Evolutionary conservation across 2,797 vertebrate species (phyloP).

Genomic region (Forpus xanthops): DNA sequence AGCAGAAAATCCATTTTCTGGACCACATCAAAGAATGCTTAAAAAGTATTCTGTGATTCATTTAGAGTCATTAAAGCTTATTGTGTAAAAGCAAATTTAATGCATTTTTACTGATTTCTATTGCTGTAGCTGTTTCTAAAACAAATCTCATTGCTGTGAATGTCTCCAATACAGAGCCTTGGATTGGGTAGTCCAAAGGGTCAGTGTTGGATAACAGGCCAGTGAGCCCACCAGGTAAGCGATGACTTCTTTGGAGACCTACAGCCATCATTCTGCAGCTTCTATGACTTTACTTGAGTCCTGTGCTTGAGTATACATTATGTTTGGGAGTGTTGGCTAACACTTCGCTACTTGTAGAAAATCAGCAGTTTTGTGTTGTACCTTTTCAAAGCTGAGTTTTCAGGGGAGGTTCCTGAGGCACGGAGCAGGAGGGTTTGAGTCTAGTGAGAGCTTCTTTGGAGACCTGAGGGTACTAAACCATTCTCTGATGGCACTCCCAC

Average conservation of each 20-base stretch:
- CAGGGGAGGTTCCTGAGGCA: background rate
- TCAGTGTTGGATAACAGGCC: background rate
- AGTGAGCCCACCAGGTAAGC: background rate
- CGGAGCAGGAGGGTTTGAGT: background rate
- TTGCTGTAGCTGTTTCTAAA: background rate
- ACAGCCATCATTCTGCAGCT: background rate
- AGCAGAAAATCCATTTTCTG: background rate
- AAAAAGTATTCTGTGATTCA: background rate
- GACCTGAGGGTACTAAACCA: background rate
- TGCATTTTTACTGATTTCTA: background rate
- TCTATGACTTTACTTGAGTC: background rate
- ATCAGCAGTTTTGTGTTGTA: accelerated
- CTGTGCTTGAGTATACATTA: background rate
- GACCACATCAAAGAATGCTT: background rate
- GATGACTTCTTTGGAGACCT: background rate
- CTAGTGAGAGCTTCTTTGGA: background rate
- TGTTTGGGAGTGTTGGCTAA: background rate
- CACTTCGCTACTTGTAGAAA: background rate
- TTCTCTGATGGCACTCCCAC: accelerated
- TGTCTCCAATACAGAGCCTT: background rate
- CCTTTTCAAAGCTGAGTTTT: background rate
- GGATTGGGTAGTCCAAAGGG: background rate
- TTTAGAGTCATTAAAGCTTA: background rate
- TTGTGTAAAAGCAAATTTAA: background rate
- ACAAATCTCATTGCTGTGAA: background rate